Evolutionary conservation across 2,113 vertebrate species (phyloP).

Genomic region (Lampris incognitus): DNA sequence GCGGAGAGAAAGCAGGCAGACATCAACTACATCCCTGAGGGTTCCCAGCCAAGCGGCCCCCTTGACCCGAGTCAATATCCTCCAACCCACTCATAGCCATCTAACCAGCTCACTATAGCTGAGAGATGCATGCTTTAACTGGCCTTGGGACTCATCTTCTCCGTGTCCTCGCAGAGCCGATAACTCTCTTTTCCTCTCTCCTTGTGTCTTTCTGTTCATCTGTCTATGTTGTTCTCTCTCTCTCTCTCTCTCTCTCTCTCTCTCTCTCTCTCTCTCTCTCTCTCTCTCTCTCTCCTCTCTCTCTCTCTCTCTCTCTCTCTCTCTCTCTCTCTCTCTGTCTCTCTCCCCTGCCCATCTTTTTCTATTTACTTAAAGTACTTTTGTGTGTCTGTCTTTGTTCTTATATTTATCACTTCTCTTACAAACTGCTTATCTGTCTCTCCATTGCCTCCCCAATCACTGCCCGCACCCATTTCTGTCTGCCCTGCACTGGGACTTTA

Average conservation of each 20-base stretch:
- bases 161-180: too few species aligned
- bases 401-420: too few species aligned
- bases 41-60: slow-evolving; percentile 11
- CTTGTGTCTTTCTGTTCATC: slow-evolving; percentile 10
- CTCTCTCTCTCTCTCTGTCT: not conserved
- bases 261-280: slow-evolving; percentile 5
- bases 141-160: slow-evolving; percentile 18
- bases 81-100: not conserved
- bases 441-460: too few species aligned
- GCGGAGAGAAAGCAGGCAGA: not conserved
- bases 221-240: slow-evolving; percentile 26
- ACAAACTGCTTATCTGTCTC: too few species aligned
- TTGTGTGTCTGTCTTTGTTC: not conserved
- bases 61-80: not conserved
- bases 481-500: slow-evolving; percentile 24
- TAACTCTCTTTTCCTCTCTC: slow-evolving; percentile 6
- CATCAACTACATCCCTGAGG: not conserved
- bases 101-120: not conserved
- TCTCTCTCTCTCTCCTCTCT: slow-evolving; percentile 23
- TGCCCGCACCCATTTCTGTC: too few species aligned
- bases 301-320: slow-evolving; percentile 30
- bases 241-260: slow-evolving; percentile 11
- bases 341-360: not conserved
- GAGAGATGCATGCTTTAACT: not conserved
- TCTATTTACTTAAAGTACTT: not conserved